Base-by-base conservation (phyloP, 2,888 invertebrate species). In the Corythucha ciliata region DNA sequence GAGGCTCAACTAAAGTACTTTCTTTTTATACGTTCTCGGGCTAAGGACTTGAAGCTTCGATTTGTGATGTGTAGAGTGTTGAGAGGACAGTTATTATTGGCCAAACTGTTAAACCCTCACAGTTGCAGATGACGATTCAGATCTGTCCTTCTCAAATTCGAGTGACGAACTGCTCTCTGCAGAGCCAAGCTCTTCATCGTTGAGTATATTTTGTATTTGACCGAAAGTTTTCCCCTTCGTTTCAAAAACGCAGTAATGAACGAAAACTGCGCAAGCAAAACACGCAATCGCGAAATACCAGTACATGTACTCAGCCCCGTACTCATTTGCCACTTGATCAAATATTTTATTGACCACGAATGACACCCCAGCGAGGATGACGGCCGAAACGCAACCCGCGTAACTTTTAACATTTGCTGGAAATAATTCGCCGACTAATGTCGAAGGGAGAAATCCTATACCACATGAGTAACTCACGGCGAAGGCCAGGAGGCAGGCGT, bases 401-500 rank as follows among this genome's bases (percentile, higher is more conserved):
- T 58, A 55, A 44, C 59, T 57, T 36, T 59, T 59, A 12, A 59
- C 58, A 26, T 60, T 60, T 2, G 56, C 54, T 3, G 60, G 60
- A 27, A 60, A 59, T 7, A 60, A 53, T 51, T 60, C 60, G 2
- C 57, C 57, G 22, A 60, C 57, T 16, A 58, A 52, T n/a, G 58
- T 59, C 4, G 57, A 57, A 14, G 59, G 60, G 8, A 60, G 49
- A 77, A 63, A 0, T 73, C 60, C 60, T 22, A 79, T 66, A 0
- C 80, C 80, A 1, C 75, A 64, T 0, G 77, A 74, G 45, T 77
- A 76, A n/a, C 76, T 64, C 2, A 78, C 63, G 47, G 77, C 75
- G 60, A 78, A 80, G n/a, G 74, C 66, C 36, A 78, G 63, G 2
- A 79, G 69, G 1, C 77, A 77, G 1, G 70, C 63, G 33, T 78